Evolutionary conservation across 2,113 vertebrate species (phyloP).

Genomic region (Climacteris rufus): DNA sequence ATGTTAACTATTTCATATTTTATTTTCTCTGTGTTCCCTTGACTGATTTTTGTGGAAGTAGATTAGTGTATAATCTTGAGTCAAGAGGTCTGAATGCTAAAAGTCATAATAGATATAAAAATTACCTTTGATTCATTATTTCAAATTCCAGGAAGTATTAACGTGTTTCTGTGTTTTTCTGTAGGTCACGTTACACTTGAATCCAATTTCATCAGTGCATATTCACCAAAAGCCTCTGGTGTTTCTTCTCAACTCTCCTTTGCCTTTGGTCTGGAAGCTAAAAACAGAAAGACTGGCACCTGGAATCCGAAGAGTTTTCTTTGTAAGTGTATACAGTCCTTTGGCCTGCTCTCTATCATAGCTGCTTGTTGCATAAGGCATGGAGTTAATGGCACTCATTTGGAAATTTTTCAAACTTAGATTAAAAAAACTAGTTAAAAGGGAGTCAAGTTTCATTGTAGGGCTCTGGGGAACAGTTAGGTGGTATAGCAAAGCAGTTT

Average conservation of each 20-base stretch:
- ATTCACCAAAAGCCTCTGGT: constrained; percentile 89
- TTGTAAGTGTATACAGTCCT: constrained; percentile 79
- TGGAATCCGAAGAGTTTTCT: constrained; percentile 81
- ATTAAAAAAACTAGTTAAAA: background rate
- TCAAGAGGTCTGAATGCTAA: background rate
- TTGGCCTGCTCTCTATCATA: background rate
- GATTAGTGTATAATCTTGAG: background rate
- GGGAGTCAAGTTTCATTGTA: background rate
- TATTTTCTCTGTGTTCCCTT: background rate
- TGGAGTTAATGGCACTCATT: background rate
- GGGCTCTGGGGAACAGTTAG: constrained; percentile 19
- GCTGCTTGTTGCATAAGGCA: background rate
- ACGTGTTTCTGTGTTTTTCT: constrained; percentile 13
- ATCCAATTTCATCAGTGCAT: constrained; percentile 87
- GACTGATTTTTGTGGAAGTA: background rate
- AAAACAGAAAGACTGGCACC: constrained; percentile 85
- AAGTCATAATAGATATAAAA: background rate
- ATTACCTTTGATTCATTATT: background rate
- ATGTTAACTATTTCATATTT: constrained; percentile 37
- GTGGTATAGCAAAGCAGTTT: background rate
- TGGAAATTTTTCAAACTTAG: constrained; percentile 6
- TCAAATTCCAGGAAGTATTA: background rate
- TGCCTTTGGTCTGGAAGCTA: constrained; percentile 85
- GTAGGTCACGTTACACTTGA: constrained; percentile 86
- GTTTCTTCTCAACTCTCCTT: constrained; percentile 89